Conservation (phyloP, 1,140 invertebrate genomes). For the Pinna nobilis region DNA sequence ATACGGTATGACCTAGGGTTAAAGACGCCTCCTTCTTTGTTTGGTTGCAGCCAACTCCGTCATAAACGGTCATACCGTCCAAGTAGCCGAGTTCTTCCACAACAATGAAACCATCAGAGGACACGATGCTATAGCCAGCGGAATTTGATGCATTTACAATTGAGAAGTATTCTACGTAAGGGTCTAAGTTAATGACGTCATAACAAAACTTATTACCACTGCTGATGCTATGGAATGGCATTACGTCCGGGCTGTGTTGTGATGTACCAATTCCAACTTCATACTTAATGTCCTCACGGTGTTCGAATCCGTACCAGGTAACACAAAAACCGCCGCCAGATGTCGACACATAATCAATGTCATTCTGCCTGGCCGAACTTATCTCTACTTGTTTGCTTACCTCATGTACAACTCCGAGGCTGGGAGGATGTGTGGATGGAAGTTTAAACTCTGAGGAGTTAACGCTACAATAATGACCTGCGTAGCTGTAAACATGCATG, state of each 20-base stretch:
- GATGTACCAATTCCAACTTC: slow-evolving; percentile 25
- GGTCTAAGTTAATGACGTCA: neutral
- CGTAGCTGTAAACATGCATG: slow-evolving; percentile 40
- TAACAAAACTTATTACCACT: neutral
- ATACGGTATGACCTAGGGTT: too few relatives aligned
- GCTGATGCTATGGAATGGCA: slow-evolving; percentile 3
- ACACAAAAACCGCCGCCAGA: slow-evolving; percentile 26
- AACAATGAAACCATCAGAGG: slow-evolving; percentile 30
- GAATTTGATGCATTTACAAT: slow-evolving; percentile 9
- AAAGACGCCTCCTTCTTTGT: too few relatives aligned
- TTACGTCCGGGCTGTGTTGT: slow-evolving; percentile 9
- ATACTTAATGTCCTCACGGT: slow-evolving; percentile 15
- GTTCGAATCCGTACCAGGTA: slow-evolving; percentile 41
- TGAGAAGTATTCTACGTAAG: neutral
- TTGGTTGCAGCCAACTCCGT: too few relatives aligned
- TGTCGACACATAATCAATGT: slow-evolving; percentile 31
- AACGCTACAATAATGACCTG: slow-evolving; percentile 34
- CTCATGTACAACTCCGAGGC: slow-evolving; percentile 33
- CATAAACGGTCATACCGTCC: too few relatives aligned
- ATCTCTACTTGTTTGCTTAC: neutral
- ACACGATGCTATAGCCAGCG: slow-evolving; percentile 8
- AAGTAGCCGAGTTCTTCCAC: too few relatives aligned
- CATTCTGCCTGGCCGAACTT: neutral
- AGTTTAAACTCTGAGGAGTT: slow-evolving; percentile 23
- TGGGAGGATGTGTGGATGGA: slow-evolving; percentile 39